A percentile compares a stretch with the other conserved stretches of the same genome.
These are phyloP conservation scores for Coleophora deauratella DNA, from an alignment of 2,888 invertebrate genomes.

Conservation along the genomic window DNA sequence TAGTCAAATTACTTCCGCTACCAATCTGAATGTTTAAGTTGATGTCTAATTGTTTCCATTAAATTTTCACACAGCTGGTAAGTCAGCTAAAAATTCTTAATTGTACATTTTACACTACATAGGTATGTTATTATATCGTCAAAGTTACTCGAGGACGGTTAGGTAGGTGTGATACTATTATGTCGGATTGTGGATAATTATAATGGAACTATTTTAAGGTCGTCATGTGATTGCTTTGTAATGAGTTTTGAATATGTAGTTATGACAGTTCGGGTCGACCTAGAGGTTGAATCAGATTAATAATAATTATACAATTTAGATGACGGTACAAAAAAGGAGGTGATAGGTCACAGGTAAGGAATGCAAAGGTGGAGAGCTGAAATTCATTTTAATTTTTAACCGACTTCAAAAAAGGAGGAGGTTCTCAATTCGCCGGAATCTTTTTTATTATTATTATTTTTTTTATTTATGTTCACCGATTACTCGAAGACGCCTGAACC, in stretches of 20 bases:
- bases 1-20: constrained; percentile 36
- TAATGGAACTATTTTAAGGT: constrained; percentile 4
- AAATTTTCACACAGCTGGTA: constrained; percentile 48
- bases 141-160: constrained; percentile 20
- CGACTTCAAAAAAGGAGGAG: no score
- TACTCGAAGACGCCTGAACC: no score
- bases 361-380: no score
- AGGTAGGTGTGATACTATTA: constrained; percentile 26
- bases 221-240: constrained; percentile 14
- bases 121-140: constrained; percentile 41
- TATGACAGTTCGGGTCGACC: constrained; percentile 35
- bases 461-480: no score
- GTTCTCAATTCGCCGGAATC: no score
- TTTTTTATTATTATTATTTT: no score
- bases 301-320: constrained; percentile 25
- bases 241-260: constrained; percentile 15
- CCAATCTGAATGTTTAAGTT: constrained; percentile 14
- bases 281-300: constrained; percentile 21
- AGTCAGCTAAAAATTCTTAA: constrained; percentile 39
- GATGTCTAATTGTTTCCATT: constrained; percentile 49
- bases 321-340: no score
- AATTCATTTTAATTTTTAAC: no score
- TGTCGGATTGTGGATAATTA: constrained; percentile 12
- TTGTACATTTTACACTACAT: constrained; percentile 29
- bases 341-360: no score